These are phyloP conservation scores for Hippocampus barbouri DNA, from an alignment of 2,113 vertebrate genomes.

Conservation along the genomic window DNA sequence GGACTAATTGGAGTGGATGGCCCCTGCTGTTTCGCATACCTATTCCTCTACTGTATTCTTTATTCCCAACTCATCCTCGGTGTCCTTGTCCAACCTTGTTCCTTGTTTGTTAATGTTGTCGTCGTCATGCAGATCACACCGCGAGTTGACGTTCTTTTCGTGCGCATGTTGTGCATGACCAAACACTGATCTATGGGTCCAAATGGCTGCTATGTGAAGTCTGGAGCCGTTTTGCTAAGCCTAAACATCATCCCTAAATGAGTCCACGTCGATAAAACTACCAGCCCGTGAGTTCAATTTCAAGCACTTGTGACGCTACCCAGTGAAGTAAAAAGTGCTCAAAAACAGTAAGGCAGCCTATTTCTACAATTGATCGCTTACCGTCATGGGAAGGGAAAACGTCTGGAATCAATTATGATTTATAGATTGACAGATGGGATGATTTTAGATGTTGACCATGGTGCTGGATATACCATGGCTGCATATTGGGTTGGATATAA, in stretches of 20 bases:
- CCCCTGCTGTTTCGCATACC: neutral
- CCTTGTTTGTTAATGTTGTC: neutral
- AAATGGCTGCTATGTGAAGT: neutral
- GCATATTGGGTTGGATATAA: neutral
- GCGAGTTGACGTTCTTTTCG: neutral
- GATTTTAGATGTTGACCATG: neutral
- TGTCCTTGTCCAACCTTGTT: neutral
- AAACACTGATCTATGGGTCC: neutral
- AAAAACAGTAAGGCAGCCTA: neutral
- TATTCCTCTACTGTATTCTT: neutral
- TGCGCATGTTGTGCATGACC: neutral
- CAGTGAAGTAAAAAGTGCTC: neutral
- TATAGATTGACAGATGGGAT: neutral
- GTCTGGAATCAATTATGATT: neutral
- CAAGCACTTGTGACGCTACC: neutral
- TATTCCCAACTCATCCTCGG: neutral
- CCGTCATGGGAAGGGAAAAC: neutral
- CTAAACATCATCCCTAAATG: neutral
- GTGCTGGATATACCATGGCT: neutral
- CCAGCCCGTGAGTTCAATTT: constrained; percentile 3
- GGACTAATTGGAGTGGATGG: neutral
- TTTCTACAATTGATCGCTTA: neutral
- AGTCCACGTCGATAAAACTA: neutral
- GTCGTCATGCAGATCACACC: constrained; percentile 4
- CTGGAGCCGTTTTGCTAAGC: neutral